Evolutionary conservation across 2,797 vertebrate genomes (phyloP).

Genomic region (Peromyscus aztecus): DNA sequence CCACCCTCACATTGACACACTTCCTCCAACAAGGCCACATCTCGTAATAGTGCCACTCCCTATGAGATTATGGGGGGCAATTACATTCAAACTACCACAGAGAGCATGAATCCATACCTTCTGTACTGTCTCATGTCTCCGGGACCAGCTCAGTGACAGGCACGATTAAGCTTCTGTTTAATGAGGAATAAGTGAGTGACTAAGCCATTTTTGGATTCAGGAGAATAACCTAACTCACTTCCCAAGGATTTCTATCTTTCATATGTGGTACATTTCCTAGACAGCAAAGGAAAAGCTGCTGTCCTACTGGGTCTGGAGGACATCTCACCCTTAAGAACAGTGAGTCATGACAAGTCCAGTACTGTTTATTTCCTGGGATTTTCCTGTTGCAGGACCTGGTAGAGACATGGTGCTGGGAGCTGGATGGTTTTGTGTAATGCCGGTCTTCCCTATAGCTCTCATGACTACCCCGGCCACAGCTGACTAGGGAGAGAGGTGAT

Average conservation of each 20-base stretch:
- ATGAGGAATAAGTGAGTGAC: neutral
- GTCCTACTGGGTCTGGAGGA: neutral
- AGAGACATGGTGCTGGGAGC: neutral
- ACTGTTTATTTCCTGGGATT: neutral
- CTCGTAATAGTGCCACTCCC: too few relatives aligned
- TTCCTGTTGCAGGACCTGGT: neutral
- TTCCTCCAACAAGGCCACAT: too few relatives aligned
- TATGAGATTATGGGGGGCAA: too few relatives aligned
- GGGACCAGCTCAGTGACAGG: neutral
- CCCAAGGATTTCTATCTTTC: neutral
- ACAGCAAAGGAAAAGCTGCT: neutral
- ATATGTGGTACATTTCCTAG: neutral
- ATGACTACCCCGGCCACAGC: neutral
- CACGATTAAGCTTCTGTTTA: neutral
- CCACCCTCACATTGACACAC: too few relatives aligned
- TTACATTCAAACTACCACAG: too few relatives aligned
- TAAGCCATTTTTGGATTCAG: neutral
- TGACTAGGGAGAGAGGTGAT: neutral
- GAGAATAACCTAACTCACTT: neutral
- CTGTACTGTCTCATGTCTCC: neutral
- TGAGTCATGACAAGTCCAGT: neutral
- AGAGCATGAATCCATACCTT: neutral
- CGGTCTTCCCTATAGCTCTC: neutral
- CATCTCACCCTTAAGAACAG: neutral
- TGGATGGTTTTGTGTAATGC: accelerated